Base-by-base conservation (phyloP, 2,797 vertebrate species). In the Sebastes nivosus region DNA sequence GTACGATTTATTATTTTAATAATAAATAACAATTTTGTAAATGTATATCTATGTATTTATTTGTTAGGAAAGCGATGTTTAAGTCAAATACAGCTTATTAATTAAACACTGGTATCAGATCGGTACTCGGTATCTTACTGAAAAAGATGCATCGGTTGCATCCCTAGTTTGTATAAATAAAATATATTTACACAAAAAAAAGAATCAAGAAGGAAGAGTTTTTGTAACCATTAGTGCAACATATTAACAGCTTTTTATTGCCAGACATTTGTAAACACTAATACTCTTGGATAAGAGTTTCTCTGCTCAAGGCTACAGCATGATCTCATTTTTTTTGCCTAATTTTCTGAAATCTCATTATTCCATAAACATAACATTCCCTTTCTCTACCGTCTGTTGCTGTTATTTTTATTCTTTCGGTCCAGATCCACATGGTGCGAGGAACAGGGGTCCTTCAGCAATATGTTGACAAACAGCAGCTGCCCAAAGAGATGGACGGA, bases 401-500 rank as follows among this genome's bases (percentile, higher is more conserved):
- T 63, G 30, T 1, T 7, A n/a, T 34, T n/a, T 34, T 34, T 32
- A 24, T 36, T 29, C 27, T 29, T 29, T 29, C 27, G 1, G 5
- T 29, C 1, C 84, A 96, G 96, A 71, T 95, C 63, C 95, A 96
- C 76, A 24, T 25, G 11, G 95, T 96, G 42, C 88, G 77, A 69
- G 95, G 96, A 25, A 95, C 95, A 0, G 85, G 29, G 2, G 81
- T 96, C 74, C 95, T 96, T 18, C 95, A 96, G 89, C 95, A 95
- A 63, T 92, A 94, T 54, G 87, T 96, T 3, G 96, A 96, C 88
- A 94, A 79, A 72, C 95, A 96, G 25, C 95, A 97, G 87, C 90
- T 97, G 13, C 94, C 93, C 68, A 83, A 34, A 8, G 92, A 94
- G 66, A 81, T 96, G 92, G 96, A 93, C 11, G 96, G 96, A 84